Evolutionary conservation across 2,797 vertebrate species (phyloP), one percentile per base, ranked within the genome.

Genomic region (Neopelma chrysocephalum): DNA sequence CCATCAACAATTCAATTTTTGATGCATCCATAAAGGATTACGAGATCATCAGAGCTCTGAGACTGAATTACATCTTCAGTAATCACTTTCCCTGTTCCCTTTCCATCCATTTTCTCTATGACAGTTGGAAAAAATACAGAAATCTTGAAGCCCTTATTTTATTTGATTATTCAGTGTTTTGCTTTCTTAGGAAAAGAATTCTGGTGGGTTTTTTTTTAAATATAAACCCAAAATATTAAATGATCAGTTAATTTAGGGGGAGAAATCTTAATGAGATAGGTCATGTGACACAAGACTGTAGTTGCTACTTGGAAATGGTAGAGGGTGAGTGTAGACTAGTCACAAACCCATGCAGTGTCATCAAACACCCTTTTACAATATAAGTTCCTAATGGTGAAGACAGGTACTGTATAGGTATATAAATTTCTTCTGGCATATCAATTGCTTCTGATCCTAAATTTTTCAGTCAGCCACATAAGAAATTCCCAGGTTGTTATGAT

Each of bases 1-100:
- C 64, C 95, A 78, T 81, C 64, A 89, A 79, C 79, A 89, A 34
- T 82, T 95, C 79, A 87, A 34, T 82, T 95, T 94, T 62, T 95
- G 87, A 87, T 72, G 82, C 58, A 62, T 42, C 27, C 18, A 16
- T 86, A 85, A 93, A 89, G 42, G 62, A 84, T 96, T 93, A 94
- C 79, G 88, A 91, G 64, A 79, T 90, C 48, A 68, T 87, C 71
- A 80, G 81, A 77, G 85, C 53, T 81, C 72, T 68, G 73, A 91
- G 40, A 73, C 60, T 91, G 87, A 94, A 89, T 91, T 81, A 94
- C 45, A 42, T 40, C 68, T 50, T 91, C 56, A 75, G 42, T 65
- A 89, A 89, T 87, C 65, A 76, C 34, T 81, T 43, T 89, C 48
- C 34, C 56, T 73, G 23, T 68, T 93, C 36, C 16, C 5, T 66